These are phyloP conservation scores for Sceloporus tristichus DNA, from an alignment of 2,113 vertebrate genomes.

Conservation along the genomic window DNA sequence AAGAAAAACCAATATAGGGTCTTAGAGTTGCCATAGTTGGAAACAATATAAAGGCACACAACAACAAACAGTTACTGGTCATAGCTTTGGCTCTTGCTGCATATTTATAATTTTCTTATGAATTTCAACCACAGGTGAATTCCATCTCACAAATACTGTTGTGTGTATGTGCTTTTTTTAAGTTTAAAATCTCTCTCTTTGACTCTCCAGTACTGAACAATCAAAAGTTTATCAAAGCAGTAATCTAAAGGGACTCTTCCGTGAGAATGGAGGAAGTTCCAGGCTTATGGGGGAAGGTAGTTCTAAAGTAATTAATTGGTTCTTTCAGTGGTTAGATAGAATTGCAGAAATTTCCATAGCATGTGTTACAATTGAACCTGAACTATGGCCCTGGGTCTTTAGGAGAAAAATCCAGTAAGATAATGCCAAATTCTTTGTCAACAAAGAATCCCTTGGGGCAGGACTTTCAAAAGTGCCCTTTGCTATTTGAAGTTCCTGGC, in stretches of 20 bases:
- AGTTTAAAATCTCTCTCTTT: fast-evolving
- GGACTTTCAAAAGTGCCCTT: not conserved
- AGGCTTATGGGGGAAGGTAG: not conserved
- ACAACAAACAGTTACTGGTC: too few relatives aligned
- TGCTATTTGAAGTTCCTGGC: not conserved
- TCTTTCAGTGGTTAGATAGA: not conserved
- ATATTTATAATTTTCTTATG: not conserved
- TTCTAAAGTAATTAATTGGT: not conserved
- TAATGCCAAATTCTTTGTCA: not conserved
- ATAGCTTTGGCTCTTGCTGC: not conserved
- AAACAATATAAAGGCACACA: too few relatives aligned
- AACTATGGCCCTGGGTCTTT: not conserved
- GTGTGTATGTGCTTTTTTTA: not conserved
- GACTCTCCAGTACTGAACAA: not conserved
- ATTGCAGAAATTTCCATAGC: not conserved
- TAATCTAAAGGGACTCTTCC: not conserved
- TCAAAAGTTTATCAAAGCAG: not conserved
- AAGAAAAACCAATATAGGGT: too few relatives aligned
- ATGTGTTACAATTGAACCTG: not conserved
- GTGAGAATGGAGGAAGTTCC: not conserved
- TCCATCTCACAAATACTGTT: not conserved
- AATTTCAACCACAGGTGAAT: not conserved
- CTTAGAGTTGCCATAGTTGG: too few relatives aligned
- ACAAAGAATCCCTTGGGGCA: not conserved
- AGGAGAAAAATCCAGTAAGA: not conserved